Conservation (phyloP, 1,140 invertebrate genomes). For the Cataglyphis hispanica region DNA sequence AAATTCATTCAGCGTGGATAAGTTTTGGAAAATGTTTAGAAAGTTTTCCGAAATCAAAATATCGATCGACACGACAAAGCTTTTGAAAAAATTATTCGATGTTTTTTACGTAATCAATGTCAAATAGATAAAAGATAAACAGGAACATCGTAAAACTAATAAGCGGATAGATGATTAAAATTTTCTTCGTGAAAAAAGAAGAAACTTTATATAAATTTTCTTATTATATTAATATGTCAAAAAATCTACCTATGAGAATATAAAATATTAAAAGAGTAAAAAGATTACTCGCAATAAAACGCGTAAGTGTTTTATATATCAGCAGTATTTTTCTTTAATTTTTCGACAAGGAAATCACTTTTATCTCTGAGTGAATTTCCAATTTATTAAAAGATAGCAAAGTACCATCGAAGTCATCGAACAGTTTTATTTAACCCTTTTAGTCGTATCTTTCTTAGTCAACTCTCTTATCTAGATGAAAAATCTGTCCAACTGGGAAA, state of each 20-base stretch:
- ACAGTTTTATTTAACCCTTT: not conserved
- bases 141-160: conserved; percentile 1
- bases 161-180: not conserved
- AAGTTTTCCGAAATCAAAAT: not conserved
- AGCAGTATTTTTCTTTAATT: not conserved
- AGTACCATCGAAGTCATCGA: conserved; percentile 25
- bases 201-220: conserved; percentile 6
- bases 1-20: conserved; percentile 3
- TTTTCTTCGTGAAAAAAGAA: conserved; percentile 1
- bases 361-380: conserved; percentile 6
- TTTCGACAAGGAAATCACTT: not conserved
- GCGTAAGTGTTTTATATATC: not conserved
- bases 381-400: conserved; percentile 2
- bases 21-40: too few relatives aligned
- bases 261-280: not conserved
- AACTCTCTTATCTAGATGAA: conserved; percentile 29
- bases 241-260: not conserved
- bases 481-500: not conserved
- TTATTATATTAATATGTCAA: not conserved
- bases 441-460: conserved; percentile 10
- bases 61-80: conserved; percentile 11
- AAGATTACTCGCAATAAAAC: not conserved
- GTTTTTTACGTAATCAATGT: not conserved
- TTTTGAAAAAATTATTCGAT: conserved; percentile 11
- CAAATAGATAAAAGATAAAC: not conserved